Evolutionary conservation across 2,797 vertebrate species (phyloP).

Genomic region (Pangasius sanitwongsei): DNA sequence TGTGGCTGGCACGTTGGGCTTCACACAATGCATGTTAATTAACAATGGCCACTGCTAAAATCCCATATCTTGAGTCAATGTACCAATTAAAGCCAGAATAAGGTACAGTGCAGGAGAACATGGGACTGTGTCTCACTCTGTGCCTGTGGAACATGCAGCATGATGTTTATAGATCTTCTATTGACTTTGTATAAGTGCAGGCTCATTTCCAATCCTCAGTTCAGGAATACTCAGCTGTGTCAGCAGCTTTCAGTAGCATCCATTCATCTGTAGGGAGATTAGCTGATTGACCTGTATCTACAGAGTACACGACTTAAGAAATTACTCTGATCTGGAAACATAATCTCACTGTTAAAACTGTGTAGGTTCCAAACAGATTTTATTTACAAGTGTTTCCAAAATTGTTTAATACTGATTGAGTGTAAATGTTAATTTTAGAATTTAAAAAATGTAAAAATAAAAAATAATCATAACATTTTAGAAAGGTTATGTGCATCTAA

Average conservation of each 20-base stretch:
- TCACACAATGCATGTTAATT: neutral
- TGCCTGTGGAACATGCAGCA: neutral
- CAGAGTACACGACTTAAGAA: too few species aligned
- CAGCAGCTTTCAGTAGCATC: conserved; percentile 14
- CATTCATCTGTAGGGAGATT: conserved; percentile 13
- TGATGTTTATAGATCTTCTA: conserved; percentile 2
- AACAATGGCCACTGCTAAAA: neutral
- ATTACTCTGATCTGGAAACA: too few species aligned
- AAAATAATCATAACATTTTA: too few species aligned
- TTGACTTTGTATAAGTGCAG: conserved; percentile 4
- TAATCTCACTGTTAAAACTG: too few species aligned
- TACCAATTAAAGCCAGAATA: neutral
- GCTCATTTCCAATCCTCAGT: neutral
- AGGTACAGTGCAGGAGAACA: neutral
- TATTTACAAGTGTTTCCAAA: too few species aligned
- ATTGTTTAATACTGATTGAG: too few species aligned
- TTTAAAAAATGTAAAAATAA: too few species aligned
- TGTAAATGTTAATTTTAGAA: too few species aligned
- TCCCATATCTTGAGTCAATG: neutral
- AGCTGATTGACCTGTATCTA: neutral
- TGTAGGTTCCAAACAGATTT: too few species aligned
- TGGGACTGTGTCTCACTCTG: neutral
- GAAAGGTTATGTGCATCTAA: too few species aligned
- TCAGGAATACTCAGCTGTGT: conserved; percentile 1
- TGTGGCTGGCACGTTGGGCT: neutral